These are phyloP conservation scores for Astur gentilis DNA, from an alignment of 2,113 vertebrate genomes.

Conservation along the genomic window DNA sequence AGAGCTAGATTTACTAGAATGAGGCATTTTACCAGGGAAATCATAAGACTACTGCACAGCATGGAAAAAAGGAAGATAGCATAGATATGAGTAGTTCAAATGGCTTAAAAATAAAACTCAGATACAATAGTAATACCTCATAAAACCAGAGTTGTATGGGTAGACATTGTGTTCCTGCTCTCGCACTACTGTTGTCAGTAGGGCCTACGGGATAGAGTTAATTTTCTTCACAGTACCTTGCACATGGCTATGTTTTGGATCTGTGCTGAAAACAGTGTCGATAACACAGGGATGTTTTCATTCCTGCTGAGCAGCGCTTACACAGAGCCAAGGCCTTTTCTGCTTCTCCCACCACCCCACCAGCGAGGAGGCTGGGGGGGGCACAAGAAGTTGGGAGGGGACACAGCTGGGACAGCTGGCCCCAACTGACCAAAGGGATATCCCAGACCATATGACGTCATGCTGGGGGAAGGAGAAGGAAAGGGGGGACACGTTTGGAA, in stretches of 20 bases:
- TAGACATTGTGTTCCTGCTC: background rate
- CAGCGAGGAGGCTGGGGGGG: rapidly evolving
- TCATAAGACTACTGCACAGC: background rate
- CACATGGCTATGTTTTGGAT: background rate
- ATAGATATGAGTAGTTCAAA: background rate
- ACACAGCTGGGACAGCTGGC: too few species aligned
- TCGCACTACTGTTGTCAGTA: background rate
- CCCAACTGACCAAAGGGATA: too few species aligned
- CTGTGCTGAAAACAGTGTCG: background rate
- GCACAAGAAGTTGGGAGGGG: background rate
- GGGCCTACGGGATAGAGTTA: background rate
- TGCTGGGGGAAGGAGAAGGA: too few species aligned
- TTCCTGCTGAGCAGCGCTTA: background rate
- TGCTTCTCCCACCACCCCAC: background rate
- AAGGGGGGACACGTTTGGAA: rapidly evolving
- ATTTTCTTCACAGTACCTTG: background rate
- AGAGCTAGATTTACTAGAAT: background rate
- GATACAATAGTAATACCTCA: background rate
- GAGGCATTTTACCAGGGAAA: background rate
- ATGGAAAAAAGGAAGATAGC: background rate
- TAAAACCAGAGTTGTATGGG: background rate
- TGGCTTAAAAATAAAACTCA: background rate
- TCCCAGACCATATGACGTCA: too few species aligned
- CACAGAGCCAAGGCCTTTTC: background rate
- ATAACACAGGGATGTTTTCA: background rate